Evolutionary conservation across 2,797 vertebrate species (phyloP), one percentile per base, ranked within the genome.

Genomic region (Pipistrellus nathusii): DNA sequence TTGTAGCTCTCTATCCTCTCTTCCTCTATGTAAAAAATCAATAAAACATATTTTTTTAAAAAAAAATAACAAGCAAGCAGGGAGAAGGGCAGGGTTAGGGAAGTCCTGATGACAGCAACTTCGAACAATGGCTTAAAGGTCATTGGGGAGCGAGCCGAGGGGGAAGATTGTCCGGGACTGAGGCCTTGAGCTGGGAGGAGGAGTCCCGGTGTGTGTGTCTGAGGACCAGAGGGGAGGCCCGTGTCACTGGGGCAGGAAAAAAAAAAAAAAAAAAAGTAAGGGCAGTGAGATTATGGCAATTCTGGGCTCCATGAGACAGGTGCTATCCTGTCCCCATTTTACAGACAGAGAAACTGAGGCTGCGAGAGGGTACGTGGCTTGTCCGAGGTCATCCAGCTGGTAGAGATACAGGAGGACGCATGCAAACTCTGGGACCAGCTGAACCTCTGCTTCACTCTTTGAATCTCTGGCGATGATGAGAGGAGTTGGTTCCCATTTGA

Each of bases 261-360:
- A 4, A 1, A 1, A 8, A 1, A 8, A 17, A 20, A 8, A 17
- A 20, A 10, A 23, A 10, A 53, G 6, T 53, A 20, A 11, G 23
- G 21, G 3, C 12, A 4, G 21, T 2, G 38, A 62, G 14, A 21
- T 66, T 32, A 5, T 2, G 30, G 59, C 0, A 82, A 87, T 25
- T 38, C 21, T 12, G 6, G 30, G 6, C 9, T 64, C 15, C 38
- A 7, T 2, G 0, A 9, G 30, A 32, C 23, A 46, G n/a, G n/a
- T 14, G 5, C 6, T n/a, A 7, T 7, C 44, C 46, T 15, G n/a
- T 20, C 18, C 32, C 38, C 5, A 51, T 25, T 82, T 84, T 71
- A 53, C 32, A 90, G 78, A 51, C 9, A 18, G 85, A 53, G 88
- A 90, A 85, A 90, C 64, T 44, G 94, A 88, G 44, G 44, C 44